phyloP scores from a whole-genome alignment of 2,888 invertebrate species.

The Rhagophthalmus giganteus region DNA sequence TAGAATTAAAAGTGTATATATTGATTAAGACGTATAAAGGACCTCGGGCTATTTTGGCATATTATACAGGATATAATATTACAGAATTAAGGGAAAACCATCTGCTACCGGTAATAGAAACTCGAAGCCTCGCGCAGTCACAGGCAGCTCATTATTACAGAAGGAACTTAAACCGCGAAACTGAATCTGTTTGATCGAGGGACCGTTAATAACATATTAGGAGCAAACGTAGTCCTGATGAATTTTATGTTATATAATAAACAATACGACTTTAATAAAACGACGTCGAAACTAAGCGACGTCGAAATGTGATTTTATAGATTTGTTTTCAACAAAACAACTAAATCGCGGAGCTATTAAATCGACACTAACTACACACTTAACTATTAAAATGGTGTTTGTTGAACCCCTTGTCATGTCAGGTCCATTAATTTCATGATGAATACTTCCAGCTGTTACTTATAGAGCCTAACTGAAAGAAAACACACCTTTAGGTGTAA shows the following conservation, averaged over 20 bases:
- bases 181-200: conserved; percentile 12
- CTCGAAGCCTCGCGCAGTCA: conserved; percentile 11
- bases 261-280: not conserved
- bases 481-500: conserved; percentile 13
- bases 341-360: conserved; percentile 4
- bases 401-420: conserved; percentile 40
- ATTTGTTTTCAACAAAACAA: no score
- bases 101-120: conserved; percentile 14
- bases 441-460: conserved; percentile 45
- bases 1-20: no score
- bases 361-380: conserved; percentile 44
- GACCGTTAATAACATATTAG: conserved; percentile 13
- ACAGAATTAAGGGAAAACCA: conserved; percentile 14
- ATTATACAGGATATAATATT: conserved; percentile 10
- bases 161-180: conserved; percentile 15
- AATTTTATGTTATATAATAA: conserved; percentile 3
- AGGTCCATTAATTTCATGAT: conserved; percentile 45
- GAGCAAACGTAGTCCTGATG: conserved; percentile 1
- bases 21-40: no score
- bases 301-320: no score
- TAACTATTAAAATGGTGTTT: conserved; percentile 46
- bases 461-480: conserved; percentile 11
- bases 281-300: no score
- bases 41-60: conserved; percentile 4
- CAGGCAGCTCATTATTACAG: conserved; percentile 11